Percentiles rank a stretch among this genome's conserved stretches.
Evolutionary conservation across 2,113 vertebrate genomes (phyloP).

Genomic region (Microtus ochrogaster): DNA sequence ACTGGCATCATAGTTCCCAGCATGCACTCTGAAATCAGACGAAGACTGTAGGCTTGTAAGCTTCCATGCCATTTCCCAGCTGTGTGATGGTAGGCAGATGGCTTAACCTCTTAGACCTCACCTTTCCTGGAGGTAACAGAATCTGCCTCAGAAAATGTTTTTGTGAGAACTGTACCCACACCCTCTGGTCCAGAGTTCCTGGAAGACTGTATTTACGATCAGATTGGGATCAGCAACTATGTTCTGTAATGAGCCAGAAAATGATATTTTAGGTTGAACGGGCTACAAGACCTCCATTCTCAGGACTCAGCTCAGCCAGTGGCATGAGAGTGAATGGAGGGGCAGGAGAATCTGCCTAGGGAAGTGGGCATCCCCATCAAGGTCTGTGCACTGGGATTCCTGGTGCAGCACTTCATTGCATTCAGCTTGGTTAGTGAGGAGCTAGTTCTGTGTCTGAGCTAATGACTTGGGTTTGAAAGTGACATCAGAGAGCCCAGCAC

Average conservation of each 20-base stretch:
- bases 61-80: background rate
- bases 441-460: background rate
- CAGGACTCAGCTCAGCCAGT: fast-evolving
- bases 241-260: background rate
- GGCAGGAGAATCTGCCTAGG: fast-evolving
- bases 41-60: background rate
- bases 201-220: background rate
- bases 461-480: background rate
- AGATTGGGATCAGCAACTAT: background rate
- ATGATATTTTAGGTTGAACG: background rate
- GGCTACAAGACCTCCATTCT: background rate
- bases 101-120: background rate
- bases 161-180: background rate
- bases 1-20: background rate
- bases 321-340: background rate
- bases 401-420: fast-evolving
- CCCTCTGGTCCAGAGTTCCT: background rate
- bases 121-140: background rate
- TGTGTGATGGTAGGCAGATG: background rate
- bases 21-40: background rate
- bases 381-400: too few relatives aligned
- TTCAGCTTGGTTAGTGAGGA: background rate
- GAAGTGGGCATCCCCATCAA: fast-evolving
- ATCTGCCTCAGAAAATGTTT: background rate
- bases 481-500: background rate